Evolutionary conservation across 2,797 vertebrate species (phyloP), one percentile per base, ranked within the genome.

Genomic region (Epinephelus awoara): DNA sequence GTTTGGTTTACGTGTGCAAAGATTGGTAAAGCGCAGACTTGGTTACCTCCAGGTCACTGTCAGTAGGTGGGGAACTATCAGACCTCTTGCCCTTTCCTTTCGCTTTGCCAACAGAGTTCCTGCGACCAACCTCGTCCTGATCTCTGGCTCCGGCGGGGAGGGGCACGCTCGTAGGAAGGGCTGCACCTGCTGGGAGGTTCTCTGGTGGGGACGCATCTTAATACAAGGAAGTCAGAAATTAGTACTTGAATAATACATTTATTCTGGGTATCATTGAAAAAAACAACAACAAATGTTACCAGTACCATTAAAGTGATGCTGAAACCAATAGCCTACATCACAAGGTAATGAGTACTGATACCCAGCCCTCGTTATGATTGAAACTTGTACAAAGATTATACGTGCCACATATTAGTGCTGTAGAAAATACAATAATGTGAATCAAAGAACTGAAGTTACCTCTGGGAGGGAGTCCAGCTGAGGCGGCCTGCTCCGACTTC

Each of bases 21-120:
- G 23, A 7, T 6, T 21, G 17, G 13, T 15, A 12, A 14, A 17
- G 21, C 5, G 11, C 4, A 13, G 49, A 12, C 23, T 18, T 12
- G 18, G 0, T 67, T 93, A 98, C 98, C 96, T 99, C 98, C 87
- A 99, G 94, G 90, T 99, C 97, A 14, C 86, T 97, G 84, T 98
- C 97, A 57, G 97, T 89, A 3, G 97, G 93, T 6, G 95, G 96
- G 5, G 94, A 94, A 67, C 88, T 91, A 6, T 98, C 97, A 0
- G 89, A 78, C 85, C 97, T 98, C 95, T 97, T 99, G 91, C 94
- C 96, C 88, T 99, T 99, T 76, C 96, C 97, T 86, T 98, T 97
- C 68, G 97, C 95, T 91, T 99, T 99, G 34, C 97, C 96, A 21
- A 96, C 89, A 0, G 96, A 94, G 86, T 96, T 98, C 95, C 97